Conservation (phyloP, 2,888 invertebrate genomes). For the Dioctria linearis region DNA sequence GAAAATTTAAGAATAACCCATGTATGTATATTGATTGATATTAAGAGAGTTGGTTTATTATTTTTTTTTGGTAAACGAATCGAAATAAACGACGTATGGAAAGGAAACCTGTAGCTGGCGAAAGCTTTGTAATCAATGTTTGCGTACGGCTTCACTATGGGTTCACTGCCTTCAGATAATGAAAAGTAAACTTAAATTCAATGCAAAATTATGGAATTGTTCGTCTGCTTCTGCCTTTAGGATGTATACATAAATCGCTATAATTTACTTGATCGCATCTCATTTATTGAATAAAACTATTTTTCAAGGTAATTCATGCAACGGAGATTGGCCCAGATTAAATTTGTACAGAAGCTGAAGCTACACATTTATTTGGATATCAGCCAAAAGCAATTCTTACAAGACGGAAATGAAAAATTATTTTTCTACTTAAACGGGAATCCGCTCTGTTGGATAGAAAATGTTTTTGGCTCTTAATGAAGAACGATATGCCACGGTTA, state of each 20-base stretch:
- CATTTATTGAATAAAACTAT: constrained; percentile 10
- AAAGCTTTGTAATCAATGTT: no score
- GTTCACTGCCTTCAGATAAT: not conserved
- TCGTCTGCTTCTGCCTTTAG: not conserved
- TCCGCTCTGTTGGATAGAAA: not conserved
- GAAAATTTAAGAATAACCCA: no score
- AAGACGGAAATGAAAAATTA: constrained; percentile 40
- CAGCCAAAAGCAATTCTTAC: constrained; percentile 40
- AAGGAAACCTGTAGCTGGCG: no score
- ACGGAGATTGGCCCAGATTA: constrained; percentile 32
- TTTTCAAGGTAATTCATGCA: constrained; percentile 21
- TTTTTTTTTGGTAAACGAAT: no score
- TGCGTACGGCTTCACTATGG: no score
- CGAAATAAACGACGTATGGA: no score
- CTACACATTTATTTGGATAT: constrained; percentile 35
- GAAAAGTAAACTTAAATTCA: not conserved
- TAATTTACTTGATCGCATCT: constrained; percentile 12
- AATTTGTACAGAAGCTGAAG: constrained; percentile 20
- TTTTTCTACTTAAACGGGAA: constrained; percentile 9
- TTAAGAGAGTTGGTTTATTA: no score
- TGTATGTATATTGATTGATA: no score
- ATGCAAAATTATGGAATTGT: not conserved
- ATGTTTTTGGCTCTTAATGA: constrained; percentile 1
- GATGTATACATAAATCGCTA: not conserved
- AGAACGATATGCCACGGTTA: not conserved